Percentiles rank a stretch among this genome's conserved stretches.
Conservation (phyloP, 1,140 invertebrate genomes). For the Drosophila sulfurigaster region DNA sequence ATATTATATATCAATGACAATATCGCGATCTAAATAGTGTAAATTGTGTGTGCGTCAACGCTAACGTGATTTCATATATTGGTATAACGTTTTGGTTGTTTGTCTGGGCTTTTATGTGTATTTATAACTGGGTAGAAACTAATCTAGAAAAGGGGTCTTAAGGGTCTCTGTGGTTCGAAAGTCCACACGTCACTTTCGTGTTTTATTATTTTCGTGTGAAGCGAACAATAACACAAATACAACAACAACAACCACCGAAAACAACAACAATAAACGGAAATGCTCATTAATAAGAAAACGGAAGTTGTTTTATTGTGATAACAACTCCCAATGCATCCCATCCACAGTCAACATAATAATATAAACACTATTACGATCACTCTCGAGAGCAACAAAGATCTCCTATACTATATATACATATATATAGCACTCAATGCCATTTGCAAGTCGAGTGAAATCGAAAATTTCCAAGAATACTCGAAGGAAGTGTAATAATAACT, state of each 20-base stretch:
- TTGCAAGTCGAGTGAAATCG: conserved; percentile 3
- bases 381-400: conserved; percentile 8
- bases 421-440: conserved; percentile 7
- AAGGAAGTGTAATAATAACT: background rate
- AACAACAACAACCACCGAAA: conserved; percentile 44
- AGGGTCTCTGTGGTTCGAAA: conserved; percentile 30
- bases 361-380: conserved; percentile 17
- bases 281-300: conserved; percentile 62
- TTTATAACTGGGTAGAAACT: conserved; percentile 21
- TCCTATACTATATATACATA: background rate
- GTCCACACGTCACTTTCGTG: conserved; percentile 31
- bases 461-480: background rate
- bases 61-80: conserved; percentile 51
- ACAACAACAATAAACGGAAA: conserved; percentile 57
- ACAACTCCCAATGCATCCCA: conserved; percentile 22
- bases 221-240: conserved; percentile 32
- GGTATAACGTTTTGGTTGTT: background rate
- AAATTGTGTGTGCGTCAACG: conserved; percentile 43
- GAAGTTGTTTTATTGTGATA: conserved; percentile 71
- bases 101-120: conserved; percentile 8
- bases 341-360: conserved; percentile 34
- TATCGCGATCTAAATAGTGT: conserved; percentile 32
- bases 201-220: conserved; percentile 41
- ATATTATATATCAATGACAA: conserved; percentile 42
- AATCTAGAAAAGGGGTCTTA: conserved; percentile 45